Evolutionary conservation across 2,113 vertebrate species (phyloP).

Genomic region (Takifugu flavidus): DNA sequence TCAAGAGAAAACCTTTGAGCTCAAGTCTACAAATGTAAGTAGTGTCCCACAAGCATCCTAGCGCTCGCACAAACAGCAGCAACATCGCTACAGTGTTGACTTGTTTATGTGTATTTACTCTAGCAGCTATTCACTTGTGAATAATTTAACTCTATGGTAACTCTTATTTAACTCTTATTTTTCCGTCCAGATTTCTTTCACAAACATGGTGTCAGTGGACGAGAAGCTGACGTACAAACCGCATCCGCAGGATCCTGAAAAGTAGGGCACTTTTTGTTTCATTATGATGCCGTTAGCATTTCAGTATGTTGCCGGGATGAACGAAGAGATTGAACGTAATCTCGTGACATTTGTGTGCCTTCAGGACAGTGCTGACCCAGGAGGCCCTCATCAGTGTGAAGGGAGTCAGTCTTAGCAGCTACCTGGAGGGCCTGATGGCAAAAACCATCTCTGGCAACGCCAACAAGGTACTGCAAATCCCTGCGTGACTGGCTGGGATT

Average conservation of each 20-base stretch:
- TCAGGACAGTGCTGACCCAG: slow-evolving; percentile 90
- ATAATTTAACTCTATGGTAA: background rate
- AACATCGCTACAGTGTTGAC: no score
- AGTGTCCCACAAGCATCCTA: no score
- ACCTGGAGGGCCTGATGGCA: slow-evolving; percentile 94
- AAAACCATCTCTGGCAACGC: slow-evolving; percentile 93
- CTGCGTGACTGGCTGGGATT: background rate
- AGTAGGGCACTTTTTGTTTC: slow-evolving; percentile 68
- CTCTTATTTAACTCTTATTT: background rate
- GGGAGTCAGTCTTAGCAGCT: slow-evolving; percentile 92
- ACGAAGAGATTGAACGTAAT: background rate
- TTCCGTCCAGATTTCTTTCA: slow-evolving; percentile 88
- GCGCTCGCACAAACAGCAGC: no score
- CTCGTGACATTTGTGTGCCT: slow-evolving; percentile 3
- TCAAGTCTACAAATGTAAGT: slow-evolving; percentile 94
- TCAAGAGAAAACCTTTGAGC: slow-evolving; percentile 84
- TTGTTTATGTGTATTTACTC: no score
- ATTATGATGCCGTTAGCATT: background rate
- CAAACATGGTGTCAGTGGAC: slow-evolving; percentile 95
- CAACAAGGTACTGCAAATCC: slow-evolving; percentile 79
- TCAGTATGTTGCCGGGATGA: background rate
- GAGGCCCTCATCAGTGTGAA: slow-evolving; percentile 97
- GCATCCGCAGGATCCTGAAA: slow-evolving; percentile 87
- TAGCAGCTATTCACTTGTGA: background rate
- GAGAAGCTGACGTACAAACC: slow-evolving; percentile 93